Base-by-base conservation (phyloP, 2,113 vertebrate genomes). In the Oenanthe oenanthe region DNA sequence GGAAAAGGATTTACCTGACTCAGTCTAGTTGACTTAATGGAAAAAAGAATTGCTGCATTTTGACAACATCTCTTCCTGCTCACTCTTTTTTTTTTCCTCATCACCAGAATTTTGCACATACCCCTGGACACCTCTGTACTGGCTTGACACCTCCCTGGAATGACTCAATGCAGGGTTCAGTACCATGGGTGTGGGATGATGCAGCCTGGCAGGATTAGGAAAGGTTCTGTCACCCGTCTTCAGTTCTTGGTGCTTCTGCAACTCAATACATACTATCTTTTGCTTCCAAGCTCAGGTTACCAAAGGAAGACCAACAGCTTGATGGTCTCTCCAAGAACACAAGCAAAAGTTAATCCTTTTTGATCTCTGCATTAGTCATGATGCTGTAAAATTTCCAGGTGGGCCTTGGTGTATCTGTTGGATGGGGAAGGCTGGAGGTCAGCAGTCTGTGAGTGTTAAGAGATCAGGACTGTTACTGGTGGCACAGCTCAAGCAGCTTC, bases 381-480 rank as follows among this genome's bases (percentile, higher is more conserved):
- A 24, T 24, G 3, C 13, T 65, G 16, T 8, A 10, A 16, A 9
- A 31, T 45, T 67, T 68, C 16, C 10, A 12, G 25, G 14, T 10
- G 5, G 7, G 19, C 12, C 6, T 9, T 57, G 36, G 4, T 61
- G 7, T 34, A 17, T 48, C 0, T 1, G 19, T 22, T 28, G 10
- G 42, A 6, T 10, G 13, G 17, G 12, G 12, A 42, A 58, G 17
- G 16, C 45, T 20, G 45, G 40, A 68, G 17, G 47, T 71, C 61
- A 78, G 13, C 47, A 29, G 22, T 7, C 20, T 61, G 14, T 63
- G 53, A 40, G 17, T 42, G 14, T 38, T 8, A 19, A n/a, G 53
- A 62, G 53, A 54, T 22, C 17, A 57, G 25, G 7, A 9, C 29
- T 66, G 21, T 62, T 42, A 17, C 10, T 42, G 56, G 11, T 21